A percentile compares a stretch with the other conserved stretches of the same genome.
phyloP scores from a whole-genome alignment of 2,888 invertebrate species.

The Blastobasis lacticolella region DNA sequence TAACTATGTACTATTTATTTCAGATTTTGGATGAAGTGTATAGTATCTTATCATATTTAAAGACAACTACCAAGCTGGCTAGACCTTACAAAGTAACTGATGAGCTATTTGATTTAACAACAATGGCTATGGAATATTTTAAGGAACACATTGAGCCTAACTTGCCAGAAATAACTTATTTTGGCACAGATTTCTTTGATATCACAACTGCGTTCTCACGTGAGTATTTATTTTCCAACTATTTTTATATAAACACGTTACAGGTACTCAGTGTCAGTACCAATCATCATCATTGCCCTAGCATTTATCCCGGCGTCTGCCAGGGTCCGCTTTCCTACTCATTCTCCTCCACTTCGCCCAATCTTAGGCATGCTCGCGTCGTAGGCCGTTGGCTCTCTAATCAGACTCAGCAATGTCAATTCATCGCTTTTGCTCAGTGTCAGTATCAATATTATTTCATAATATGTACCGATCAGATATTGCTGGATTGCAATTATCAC shows the following conservation, averaged over 20 bases:
- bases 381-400: too few species aligned
- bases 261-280: too few species aligned
- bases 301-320: too few species aligned
- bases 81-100: constrained; percentile 95
- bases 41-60: constrained; percentile 87
- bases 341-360: too few species aligned
- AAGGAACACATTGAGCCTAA: constrained; percentile 94
- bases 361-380: too few species aligned
- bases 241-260: too few species aligned
- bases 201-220: constrained; percentile 81
- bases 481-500: not conserved
- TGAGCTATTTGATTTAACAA: constrained; percentile 94
- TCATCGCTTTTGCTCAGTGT: too few species aligned
- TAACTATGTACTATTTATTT: constrained; percentile 22
- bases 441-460: too few species aligned
- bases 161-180: constrained; percentile 90
- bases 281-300: too few species aligned
- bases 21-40: constrained; percentile 94
- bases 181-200: constrained; percentile 88
- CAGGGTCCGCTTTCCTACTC: too few species aligned
- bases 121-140: constrained; percentile 99
- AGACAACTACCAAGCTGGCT: constrained; percentile 85
- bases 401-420: too few species aligned
- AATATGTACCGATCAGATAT: too few species aligned
- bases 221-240: constrained; percentile 50